A percentile compares a stretch with the other conserved stretches of the same genome.
Conservation (phyloP, 2,797 vertebrate genomes). For the Coregonus suidteri region DNA sequence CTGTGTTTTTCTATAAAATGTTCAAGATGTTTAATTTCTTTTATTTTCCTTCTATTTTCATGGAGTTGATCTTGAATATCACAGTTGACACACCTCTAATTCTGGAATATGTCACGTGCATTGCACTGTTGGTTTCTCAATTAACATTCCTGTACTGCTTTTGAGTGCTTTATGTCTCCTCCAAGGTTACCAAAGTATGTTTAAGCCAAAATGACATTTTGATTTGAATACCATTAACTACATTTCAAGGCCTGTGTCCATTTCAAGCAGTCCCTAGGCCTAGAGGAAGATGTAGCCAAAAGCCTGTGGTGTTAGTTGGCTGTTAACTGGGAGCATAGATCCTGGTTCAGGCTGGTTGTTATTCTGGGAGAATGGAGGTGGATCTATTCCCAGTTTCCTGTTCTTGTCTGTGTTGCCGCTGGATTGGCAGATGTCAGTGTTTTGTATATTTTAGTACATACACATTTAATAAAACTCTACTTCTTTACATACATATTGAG, state of each 20-base stretch:
- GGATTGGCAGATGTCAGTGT: constrained; percentile 85
- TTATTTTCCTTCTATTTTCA: constrained; percentile 17
- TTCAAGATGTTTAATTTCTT: constrained; percentile 5
- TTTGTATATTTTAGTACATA: constrained; percentile 84
- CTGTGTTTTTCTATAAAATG: constrained; percentile 10
- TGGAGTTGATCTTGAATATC: not conserved
- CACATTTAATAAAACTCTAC: constrained; percentile 71
- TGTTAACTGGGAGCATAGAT: constrained; percentile 9
- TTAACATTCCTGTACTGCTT: not conserved
- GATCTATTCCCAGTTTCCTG: constrained; percentile 58
- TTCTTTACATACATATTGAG: constrained; percentile 30
- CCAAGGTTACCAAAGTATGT: not conserved
- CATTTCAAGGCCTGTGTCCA: constrained; percentile 4
- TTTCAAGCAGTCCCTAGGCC: not conserved
- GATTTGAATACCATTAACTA: not conserved
- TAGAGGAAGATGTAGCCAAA: not conserved
- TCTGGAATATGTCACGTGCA: constrained; percentile 50
- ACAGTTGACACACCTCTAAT: constrained; percentile 34
- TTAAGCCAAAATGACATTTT: too few species aligned
- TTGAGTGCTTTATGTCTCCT: not conserved
- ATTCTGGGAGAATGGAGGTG: constrained; percentile 60
- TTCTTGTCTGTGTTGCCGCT: constrained; percentile 79
- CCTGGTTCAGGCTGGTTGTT: constrained; percentile 32
- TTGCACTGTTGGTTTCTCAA: constrained; percentile 20
- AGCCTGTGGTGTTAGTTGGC: not conserved